A percentile compares a stretch with the other conserved stretches of the same genome.
Conservation (phyloP, 2,113 vertebrate genomes). For the Lanius collurio region DNA sequence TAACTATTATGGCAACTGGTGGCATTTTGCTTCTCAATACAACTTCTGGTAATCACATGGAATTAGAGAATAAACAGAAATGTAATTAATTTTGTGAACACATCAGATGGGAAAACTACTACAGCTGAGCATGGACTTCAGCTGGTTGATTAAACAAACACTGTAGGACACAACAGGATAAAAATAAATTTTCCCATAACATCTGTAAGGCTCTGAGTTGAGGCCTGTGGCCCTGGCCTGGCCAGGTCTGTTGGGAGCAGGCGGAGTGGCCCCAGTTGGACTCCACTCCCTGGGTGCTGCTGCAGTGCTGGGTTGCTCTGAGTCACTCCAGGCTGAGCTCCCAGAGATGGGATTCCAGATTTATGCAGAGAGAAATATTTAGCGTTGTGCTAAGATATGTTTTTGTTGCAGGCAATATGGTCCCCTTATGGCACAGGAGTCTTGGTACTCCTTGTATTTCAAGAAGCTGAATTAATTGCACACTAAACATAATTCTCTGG, state of each 20-base stretch:
- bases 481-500: slow-evolving; percentile 19
- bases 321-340: background rate
- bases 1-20: background rate
- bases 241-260: rapidly evolving
- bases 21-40: background rate
- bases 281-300: rapidly evolving
- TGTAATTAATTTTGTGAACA: background rate
- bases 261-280: rapidly evolving
- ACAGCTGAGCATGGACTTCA: background rate
- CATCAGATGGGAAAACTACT: background rate
- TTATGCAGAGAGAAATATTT: slow-evolving; percentile 63
- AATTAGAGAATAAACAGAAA: background rate
- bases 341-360: slow-evolving; percentile 20
- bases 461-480: slow-evolving; percentile 41
- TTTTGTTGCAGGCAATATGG: slow-evolving; percentile 58
- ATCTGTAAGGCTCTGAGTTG: rapidly evolving
- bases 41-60: background rate
- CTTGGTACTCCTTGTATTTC: slow-evolving; percentile 1
- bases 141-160: background rate
- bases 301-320: background rate
- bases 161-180: rapidly evolving
- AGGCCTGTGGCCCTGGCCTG: background rate
- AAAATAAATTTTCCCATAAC: background rate
- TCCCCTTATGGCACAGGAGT: slow-evolving; percentile 58
- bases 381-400: slow-evolving; percentile 43